Conservation (phyloP, 2,888 invertebrate genomes). For the Chrysolina oricalcia region DNA sequence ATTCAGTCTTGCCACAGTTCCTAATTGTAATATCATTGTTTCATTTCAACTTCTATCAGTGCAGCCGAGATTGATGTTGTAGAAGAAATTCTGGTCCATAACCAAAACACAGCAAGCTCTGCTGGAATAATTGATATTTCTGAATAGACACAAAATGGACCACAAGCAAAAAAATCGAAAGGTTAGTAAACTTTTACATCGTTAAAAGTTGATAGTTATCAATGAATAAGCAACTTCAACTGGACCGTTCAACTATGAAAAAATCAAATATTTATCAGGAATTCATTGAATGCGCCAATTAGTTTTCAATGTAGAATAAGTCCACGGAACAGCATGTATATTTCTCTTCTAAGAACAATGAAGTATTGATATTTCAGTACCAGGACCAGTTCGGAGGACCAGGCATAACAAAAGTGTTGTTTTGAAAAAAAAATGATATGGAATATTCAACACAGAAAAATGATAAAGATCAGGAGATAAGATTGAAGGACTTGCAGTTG, state of each 20-base stretch:
- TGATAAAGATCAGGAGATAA: constrained; percentile 1
- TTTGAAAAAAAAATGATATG: constrained; percentile 11
- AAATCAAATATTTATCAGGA: too few relatives aligned
- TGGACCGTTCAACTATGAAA: too few relatives aligned
- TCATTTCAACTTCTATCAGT: neutral
- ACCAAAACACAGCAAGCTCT: too few relatives aligned
- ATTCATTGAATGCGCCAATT: constrained; percentile 1
- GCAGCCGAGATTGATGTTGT: constrained; percentile 6
- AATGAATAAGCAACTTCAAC: too few relatives aligned
- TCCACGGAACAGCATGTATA: too few relatives aligned
- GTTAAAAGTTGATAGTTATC: neutral
- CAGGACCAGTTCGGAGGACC: constrained; percentile 2
- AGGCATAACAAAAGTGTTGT: constrained; percentile 16
- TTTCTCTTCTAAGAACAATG: neutral
- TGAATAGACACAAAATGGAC: neutral
- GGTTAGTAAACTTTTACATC: neutral
- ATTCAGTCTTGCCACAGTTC: neutral
- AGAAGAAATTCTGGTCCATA: neutral
- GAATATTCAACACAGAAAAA: neutral
- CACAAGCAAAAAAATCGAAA: neutral
- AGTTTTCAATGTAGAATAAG: neutral
- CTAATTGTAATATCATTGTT: neutral
- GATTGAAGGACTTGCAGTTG: constrained; percentile 7
- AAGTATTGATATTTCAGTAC: constrained; percentile 1
- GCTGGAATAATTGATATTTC: neutral